Conservation (phyloP, 2,888 invertebrate species). For the Agrochola lychnidis region DNA sequence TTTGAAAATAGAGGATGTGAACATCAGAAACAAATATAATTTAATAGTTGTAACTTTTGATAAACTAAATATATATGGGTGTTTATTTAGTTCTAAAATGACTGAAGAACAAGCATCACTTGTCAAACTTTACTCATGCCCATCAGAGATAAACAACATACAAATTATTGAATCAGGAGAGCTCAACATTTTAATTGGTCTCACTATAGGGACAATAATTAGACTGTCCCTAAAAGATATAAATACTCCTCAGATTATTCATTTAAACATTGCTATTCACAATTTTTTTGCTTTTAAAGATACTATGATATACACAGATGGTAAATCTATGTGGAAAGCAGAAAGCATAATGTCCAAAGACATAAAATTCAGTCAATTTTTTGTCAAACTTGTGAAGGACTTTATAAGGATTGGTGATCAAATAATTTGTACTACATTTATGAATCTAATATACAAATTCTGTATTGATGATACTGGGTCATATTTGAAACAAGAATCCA, state of each 20-base stretch:
- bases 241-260: conserved; percentile 68
- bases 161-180: conserved; percentile 67
- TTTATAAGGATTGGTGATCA: conserved; percentile 74
- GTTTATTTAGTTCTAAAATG: conserved; percentile 70
- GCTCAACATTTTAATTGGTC: conserved; percentile 73
- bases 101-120: conserved; percentile 65
- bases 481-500: conserved; percentile 67
- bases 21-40: conserved; percentile 46
- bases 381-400: conserved; percentile 79
- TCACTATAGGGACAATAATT: conserved; percentile 81
- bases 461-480: conserved; percentile 70
- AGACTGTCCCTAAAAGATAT: conserved; percentile 69
- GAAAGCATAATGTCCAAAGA: conserved; percentile 72
- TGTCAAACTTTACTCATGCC: conserved; percentile 77
- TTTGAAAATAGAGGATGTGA: conserved; percentile 60
- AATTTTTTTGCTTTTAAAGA: conserved; percentile 73
- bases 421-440: conserved; percentile 82
- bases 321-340: conserved; percentile 80
- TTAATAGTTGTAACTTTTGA: conserved; percentile 76
- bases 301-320: conserved; percentile 81
- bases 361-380: conserved; percentile 74
- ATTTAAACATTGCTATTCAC: conserved; percentile 80
- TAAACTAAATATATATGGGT: conserved; percentile 72
- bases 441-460: conserved; percentile 79
- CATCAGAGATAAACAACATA: conserved; percentile 78